Evolutionary conservation across 2,888 invertebrate genomes (phyloP), one percentile per base, ranked within the genome.

Genomic region (Lamproptera curius): DNA sequence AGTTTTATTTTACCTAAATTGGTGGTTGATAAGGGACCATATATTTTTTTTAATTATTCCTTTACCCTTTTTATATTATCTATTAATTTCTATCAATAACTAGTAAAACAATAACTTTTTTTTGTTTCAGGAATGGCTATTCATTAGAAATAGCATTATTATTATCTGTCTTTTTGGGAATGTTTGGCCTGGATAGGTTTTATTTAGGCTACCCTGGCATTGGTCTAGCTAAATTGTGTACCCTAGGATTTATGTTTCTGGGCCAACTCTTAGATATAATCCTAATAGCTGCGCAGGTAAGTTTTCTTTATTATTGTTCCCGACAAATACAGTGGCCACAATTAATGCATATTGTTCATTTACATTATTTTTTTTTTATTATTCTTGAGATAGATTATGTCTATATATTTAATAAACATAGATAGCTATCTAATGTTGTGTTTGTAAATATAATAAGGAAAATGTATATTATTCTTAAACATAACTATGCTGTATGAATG

Each of bases 121-220:
- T 45, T 42, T 53, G 52, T 71, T 67, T 33, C 82, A 97, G 97
- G 48, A 98, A 98, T 90, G 98, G 97, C 14, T 97, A 97, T 72
- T 94, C 95, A 1, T 93, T 97, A 70, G 97, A 98, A 73, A 95
- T 96, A 44, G 94, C 99, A 0, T 84, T 99, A 36, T 81, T 99
- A 26, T 88, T 99, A 2, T 99, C 99, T 0, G 95, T 99, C 41
- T 99, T 99, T 74, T 89, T 99, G 48, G 99, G 99, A 17, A 97
- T 98, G 96, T 97, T 99, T 86, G 99, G 99, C 13, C 90, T 96
- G 16, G 99, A 99, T 75, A 89, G 99, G 52, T 98, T 99, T 81
- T 99, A 99, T 72, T 89, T 99, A n/a, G 99, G 99, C 17, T 99
- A 99, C 76, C 97, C 97, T 43, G 98, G 97, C 1, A 92, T 99